Evolutionary conservation across 1,140 invertebrate species (phyloP), one percentile per base, ranked within the genome.

Genomic region (Aphelenchoides fujianensis): DNA sequence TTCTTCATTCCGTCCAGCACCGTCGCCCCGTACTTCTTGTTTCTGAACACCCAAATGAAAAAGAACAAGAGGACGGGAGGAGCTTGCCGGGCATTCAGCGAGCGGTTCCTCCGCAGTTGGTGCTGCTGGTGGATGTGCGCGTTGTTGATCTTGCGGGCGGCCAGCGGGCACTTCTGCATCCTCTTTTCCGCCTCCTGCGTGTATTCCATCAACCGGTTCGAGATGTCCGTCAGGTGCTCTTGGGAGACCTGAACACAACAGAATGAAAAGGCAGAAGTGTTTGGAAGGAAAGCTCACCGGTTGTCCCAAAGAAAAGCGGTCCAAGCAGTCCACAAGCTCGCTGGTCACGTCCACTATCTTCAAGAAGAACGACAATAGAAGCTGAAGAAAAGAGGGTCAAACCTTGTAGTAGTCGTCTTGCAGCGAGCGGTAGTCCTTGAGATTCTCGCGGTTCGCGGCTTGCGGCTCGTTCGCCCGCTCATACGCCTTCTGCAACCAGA

Each of bases 381-480:
- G n/a, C n/a, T n/a, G n/a, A n/a, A n/a, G n/a, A n/a, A n/a, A n/a
- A n/a, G n/a, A n/a, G n/a, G n/a, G n/a, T n/a, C n/a, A n/a, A 23
- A 74, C 32, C 35, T 76, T 74, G 53, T 74, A 74, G 27, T 71
- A 74, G 57, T 74, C 73, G 69, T 74, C 73, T 62, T 74, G 73
- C 19, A 74, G 74, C 2, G 67, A 62, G 19, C 73, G 73, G 53
- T 74, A 74, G 23, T 74, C 73, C 62, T 69, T 72, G 61, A n/a
- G 59, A 9, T 75, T 74, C 7, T 72, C 71, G 5, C 53, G 30
- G 2, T 55, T 75, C n/a, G 73, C 53, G n/a, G 73, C 16, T 16
- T 55, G 73, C 2, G 71, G 59, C 32, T 52, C 54, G 9, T 63
- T 28, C 16, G 30, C 32, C 37, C 59, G 73, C 31, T 72, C 71